These are phyloP conservation scores for Pteropus alecto DNA, from an alignment of 2,113 vertebrate species.

Conservation along the genomic window DNA sequence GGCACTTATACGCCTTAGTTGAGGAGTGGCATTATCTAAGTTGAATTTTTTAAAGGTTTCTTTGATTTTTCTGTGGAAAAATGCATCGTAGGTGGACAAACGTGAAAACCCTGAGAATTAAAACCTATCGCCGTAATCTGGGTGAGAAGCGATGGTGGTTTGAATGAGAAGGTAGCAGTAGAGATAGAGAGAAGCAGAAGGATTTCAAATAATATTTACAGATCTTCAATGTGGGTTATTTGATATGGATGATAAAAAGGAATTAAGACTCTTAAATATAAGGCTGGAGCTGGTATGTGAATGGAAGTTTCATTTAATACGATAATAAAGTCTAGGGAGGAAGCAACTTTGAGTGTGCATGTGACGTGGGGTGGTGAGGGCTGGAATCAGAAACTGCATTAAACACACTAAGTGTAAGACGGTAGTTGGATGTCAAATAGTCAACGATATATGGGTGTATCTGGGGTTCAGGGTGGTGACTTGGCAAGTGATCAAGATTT, in stretches of 20 bases:
- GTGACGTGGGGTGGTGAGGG: accelerated
- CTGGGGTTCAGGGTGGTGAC: not conserved
- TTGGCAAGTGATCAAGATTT: not conserved
- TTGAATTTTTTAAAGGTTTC: not conserved
- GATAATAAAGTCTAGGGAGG: not conserved
- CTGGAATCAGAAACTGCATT: not conserved
- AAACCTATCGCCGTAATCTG: not conserved
- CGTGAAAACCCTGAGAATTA: not conserved
- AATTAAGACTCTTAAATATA: not conserved
- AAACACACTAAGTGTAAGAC: not conserved
- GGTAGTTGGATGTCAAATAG: not conserved
- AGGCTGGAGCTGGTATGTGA: too few relatives aligned
- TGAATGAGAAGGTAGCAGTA: not conserved
- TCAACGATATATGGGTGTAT: not conserved
- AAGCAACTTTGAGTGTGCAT: not conserved
- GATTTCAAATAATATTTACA: not conserved
- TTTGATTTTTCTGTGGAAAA: not conserved
- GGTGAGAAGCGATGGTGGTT: not conserved
- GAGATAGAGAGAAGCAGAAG: not conserved
- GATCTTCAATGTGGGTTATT: not conserved
- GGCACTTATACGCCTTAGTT: not conserved
- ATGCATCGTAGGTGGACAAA: too few relatives aligned
- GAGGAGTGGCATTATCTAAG: not conserved
- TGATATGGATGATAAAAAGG: not conserved
- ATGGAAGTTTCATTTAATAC: not conserved